These are phyloP conservation scores for Microctonus aethiopoides DNA, from an alignment of 2,888 invertebrate species.

Conservation along the genomic window DNA sequence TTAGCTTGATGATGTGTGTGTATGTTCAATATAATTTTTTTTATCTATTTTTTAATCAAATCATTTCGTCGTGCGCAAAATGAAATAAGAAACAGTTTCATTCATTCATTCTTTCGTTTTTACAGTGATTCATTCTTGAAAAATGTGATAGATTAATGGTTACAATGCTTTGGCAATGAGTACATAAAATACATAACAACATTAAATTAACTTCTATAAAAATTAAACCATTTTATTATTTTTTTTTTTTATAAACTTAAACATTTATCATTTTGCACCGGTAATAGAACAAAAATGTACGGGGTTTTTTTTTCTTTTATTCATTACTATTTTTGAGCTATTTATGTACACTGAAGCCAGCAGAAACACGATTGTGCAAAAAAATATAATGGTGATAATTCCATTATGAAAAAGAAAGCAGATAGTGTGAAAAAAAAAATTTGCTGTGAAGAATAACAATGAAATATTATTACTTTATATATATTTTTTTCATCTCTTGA, in stretches of 20 bases:
- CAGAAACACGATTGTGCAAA: constrained; percentile 13
- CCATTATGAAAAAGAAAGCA: not conserved
- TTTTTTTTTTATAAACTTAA: not conserved
- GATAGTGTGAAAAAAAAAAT: not conserved
- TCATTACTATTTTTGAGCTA: not conserved
- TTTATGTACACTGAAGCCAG: constrained; percentile 31
- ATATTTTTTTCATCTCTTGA: constrained; percentile 5
- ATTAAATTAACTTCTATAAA: not conserved
- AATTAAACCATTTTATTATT: not conserved
- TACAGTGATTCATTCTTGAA: not conserved
- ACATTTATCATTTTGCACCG: not conserved
- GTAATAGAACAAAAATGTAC: constrained; percentile 4
- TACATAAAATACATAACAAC: not conserved
- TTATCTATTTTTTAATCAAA: not conserved
- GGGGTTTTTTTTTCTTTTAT: not conserved
- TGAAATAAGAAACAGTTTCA: not conserved
- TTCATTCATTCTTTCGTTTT: not conserved
- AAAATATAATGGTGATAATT: constrained; percentile 37
- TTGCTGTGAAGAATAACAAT: constrained; percentile 19
- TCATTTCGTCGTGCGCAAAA: not conserved
- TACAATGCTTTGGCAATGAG: not conserved
- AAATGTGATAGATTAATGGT: too few species aligned
- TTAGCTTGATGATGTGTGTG: constrained; percentile 21
- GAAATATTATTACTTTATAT: not conserved
- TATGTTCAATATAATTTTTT: constrained; percentile 4